Evolutionary conservation across 2,797 vertebrate genomes (phyloP).

Genomic region (Parotocinclus haroldoi): DNA sequence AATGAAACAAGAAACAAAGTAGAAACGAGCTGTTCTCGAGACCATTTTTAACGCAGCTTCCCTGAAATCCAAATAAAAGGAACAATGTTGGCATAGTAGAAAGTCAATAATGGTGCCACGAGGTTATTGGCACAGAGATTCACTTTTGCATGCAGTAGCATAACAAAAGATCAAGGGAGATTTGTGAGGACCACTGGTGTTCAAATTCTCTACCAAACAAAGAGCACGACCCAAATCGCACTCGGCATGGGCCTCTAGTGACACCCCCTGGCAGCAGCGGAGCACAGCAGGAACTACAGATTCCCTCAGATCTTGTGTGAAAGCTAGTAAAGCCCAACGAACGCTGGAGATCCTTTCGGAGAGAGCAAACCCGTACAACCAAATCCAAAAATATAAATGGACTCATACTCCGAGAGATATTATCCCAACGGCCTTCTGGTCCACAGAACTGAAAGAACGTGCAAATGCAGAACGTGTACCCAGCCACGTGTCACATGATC

Average conservation of each 20-base stretch:
- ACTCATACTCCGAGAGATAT: no score
- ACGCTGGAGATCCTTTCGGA: no score
- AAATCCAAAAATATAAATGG: no score
- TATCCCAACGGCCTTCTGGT: no score
- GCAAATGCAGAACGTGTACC: no score
- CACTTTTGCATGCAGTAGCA: conserved; percentile 37
- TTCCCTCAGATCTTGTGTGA: not conserved
- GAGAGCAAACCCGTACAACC: no score
- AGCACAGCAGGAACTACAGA: conserved; percentile 6
- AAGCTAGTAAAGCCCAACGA: no score
- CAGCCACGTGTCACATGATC: no score
- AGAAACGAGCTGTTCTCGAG: conserved; percentile 15
- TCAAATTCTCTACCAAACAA: conserved; percentile 39
- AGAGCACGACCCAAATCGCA: conserved; percentile 5
- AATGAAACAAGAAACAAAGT: conserved; percentile 15
- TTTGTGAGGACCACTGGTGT: conserved; percentile 37
- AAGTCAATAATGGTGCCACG: conserved; percentile 1
- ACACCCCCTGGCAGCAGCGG: conserved; percentile 64
- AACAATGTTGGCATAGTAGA: conserved; percentile 6
- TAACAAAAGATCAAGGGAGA: conserved; percentile 45
- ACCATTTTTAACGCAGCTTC: conserved; percentile 18
- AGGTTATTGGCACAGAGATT: conserved; percentile 15
- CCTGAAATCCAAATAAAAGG: conserved; percentile 20
- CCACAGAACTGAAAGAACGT: no score
- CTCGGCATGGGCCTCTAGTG: conserved; percentile 59